A percentile compares a stretch with the other conserved stretches of the same genome.
Evolutionary conservation across 2,113 vertebrate species (phyloP).

Genomic region (Gobius niger): DNA sequence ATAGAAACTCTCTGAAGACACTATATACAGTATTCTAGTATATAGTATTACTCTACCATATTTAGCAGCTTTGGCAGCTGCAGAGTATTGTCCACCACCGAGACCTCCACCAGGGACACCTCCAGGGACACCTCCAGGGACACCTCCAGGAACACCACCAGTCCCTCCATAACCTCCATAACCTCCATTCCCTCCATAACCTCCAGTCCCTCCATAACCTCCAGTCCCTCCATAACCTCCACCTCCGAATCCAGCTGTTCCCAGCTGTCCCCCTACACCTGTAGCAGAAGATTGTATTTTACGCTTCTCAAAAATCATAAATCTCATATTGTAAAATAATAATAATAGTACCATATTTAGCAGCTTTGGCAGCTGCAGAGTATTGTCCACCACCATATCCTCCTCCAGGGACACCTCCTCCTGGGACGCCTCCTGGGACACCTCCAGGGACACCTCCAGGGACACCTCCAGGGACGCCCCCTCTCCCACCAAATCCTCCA

Average conservation of each 20-base stretch:
- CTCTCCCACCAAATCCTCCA: constrained; percentile 10
- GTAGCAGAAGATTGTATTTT: background rate
- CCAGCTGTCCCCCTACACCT: background rate
- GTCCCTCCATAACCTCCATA: background rate
- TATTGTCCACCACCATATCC: constrained; percentile 14
- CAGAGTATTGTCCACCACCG: constrained; percentile 42
- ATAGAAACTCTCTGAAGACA: too few species aligned
- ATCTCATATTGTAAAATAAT: background rate
- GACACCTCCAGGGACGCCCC: background rate
- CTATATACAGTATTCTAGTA: too few species aligned
- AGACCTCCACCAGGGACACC: constrained; percentile 19
- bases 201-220: constrained; percentile 1
- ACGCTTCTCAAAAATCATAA: background rate
- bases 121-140: constrained; percentile 11
- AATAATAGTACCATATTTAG: constrained; percentile 36
- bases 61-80: constrained; percentile 65
- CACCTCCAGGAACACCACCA: constrained; percentile 21
- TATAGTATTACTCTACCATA: constrained; percentile 37
- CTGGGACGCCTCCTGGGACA: background rate
- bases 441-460: background rate
- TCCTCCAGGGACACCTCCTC: background rate
- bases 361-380: constrained; percentile 38
- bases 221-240: background rate
- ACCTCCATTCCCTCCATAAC: constrained; percentile 18
- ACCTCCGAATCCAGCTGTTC: background rate